phyloP scores from a whole-genome alignment of 2,888 invertebrate species.

The Tiliacea citrago region DNA sequence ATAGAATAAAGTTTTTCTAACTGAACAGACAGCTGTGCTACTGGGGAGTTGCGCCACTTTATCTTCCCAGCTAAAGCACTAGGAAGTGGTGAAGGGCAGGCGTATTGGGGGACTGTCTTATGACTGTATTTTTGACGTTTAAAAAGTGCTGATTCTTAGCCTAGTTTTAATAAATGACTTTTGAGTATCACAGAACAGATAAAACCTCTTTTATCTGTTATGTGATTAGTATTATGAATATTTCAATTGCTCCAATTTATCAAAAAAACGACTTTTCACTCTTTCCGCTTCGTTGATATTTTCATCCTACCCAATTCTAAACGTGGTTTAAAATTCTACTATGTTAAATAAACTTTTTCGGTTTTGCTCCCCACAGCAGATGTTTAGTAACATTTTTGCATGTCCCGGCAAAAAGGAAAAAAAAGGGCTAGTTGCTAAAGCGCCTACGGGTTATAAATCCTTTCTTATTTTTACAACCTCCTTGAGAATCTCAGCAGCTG shows the following conservation, averaged over 20 bases:
- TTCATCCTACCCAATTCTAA: background rate
- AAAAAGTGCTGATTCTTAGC: no score
- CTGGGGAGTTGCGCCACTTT: no score
- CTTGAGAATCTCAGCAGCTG: constrained; percentile 58
- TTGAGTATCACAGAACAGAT: no score
- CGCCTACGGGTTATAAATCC: constrained; percentile 51
- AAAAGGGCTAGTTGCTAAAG: constrained; percentile 40
- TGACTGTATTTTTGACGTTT: no score
- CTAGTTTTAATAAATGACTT: no score
- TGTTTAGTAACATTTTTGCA: constrained; percentile 34
- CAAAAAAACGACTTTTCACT: background rate
- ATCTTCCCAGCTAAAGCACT: no score
- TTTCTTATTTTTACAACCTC: constrained; percentile 55
- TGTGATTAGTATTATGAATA: no score
- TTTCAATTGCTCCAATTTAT: background rate
- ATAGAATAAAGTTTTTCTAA: no score
- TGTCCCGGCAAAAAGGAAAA: constrained; percentile 21
- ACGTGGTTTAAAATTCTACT: background rate
- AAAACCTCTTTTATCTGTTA: no score
- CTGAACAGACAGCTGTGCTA: no score
- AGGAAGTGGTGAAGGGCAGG: no score
- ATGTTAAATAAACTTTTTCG: constrained; percentile 13
- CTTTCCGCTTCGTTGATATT: background rate
- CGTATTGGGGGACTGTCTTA: no score
- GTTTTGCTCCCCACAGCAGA: constrained; percentile 1